A percentile compares a stretch with the other conserved stretches of the same genome.
These are phyloP conservation scores for Atopsyche davidsoni DNA, from an alignment of 1,140 invertebrate species.

Conservation along the genomic window DNA sequence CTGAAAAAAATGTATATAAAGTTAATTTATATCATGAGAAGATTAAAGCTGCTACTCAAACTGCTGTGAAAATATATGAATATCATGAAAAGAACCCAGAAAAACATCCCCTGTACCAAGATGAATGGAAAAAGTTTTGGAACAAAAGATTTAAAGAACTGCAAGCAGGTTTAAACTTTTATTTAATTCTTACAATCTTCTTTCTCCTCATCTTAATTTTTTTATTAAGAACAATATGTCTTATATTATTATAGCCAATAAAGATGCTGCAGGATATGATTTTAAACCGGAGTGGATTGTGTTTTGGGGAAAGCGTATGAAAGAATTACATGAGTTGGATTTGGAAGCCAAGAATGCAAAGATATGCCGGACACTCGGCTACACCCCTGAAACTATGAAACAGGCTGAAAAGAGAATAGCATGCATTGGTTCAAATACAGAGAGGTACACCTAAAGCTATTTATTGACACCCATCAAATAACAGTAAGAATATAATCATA, in stretches of 20 bases:
- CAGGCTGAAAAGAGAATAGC: too few species aligned
- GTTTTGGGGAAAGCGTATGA: conserved; percentile 74
- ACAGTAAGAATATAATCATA: too few species aligned
- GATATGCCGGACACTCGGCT: conserved; percentile 45
- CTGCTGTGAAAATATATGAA: conserved; percentile 33
- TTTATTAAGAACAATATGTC: neutral
- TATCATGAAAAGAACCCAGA: conserved; percentile 78
- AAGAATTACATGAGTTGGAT: conserved; percentile 66
- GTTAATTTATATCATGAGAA: too few species aligned
- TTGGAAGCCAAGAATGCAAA: conserved; percentile 51
- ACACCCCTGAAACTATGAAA: too few species aligned
- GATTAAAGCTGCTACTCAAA: neutral
- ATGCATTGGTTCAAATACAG: too few species aligned
- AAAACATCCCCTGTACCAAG: conserved; percentile 76
- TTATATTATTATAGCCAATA: neutral
- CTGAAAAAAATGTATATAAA: too few species aligned
- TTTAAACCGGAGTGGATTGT: conserved; percentile 83
- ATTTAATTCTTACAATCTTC: neutral
- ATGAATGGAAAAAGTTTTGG: conserved; percentile 85
- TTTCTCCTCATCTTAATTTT: neutral
- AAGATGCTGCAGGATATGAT: conserved; percentile 70
- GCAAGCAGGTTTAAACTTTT: conserved; percentile 45
- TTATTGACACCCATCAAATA: too few species aligned
- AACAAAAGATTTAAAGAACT: conserved; percentile 74
- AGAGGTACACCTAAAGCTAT: too few species aligned